Conservation (phyloP, 2,888 invertebrate species). For the Malthinus seriepunctatus region DNA sequence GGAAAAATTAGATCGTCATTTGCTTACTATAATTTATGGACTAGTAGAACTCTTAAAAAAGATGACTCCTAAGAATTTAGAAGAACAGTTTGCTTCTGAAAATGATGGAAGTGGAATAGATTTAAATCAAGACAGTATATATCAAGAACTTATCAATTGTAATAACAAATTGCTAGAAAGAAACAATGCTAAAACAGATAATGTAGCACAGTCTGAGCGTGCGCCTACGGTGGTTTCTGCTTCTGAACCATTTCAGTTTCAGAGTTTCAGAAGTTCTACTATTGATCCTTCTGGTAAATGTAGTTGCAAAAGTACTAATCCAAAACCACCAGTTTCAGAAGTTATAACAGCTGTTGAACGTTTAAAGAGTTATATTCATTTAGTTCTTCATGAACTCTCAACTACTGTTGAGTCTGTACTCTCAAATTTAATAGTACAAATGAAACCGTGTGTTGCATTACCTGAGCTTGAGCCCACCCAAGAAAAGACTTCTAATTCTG, state of each 20-base stretch:
- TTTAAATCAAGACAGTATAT: not conserved
- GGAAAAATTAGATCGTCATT: conserved; percentile 31
- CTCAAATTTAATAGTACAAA: conserved; percentile 27
- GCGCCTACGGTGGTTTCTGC: too few relatives aligned
- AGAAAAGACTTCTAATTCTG: too few relatives aligned
- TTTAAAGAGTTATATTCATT: conserved; percentile 43
- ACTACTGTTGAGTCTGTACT: conserved; percentile 51
- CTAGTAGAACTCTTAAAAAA: conserved; percentile 42
- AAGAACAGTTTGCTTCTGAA: not conserved
- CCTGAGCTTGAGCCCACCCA: not conserved
- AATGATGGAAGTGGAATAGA: not conserved
- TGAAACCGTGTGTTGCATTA: not conserved
- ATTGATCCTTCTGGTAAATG: not conserved
- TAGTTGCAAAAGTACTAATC: conserved; percentile 22
- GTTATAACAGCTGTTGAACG: conserved; percentile 41
- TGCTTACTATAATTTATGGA: conserved; percentile 45
- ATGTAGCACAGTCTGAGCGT: too few relatives aligned
- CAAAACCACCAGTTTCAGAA: conserved; percentile 49
- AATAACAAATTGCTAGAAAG: conserved; percentile 9
- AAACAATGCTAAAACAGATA: not conserved
- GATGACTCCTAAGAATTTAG: conserved; percentile 27
- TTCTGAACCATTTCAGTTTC: not conserved
- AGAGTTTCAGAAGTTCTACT: conserved; percentile 42
- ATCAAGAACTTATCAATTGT: conserved; percentile 17
- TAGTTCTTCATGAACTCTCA: conserved; percentile 51